Percentiles rank a stretch among this genome's conserved stretches.
Conservation (phyloP, 1,140 invertebrate genomes). For the Apis mellifera region DNA sequence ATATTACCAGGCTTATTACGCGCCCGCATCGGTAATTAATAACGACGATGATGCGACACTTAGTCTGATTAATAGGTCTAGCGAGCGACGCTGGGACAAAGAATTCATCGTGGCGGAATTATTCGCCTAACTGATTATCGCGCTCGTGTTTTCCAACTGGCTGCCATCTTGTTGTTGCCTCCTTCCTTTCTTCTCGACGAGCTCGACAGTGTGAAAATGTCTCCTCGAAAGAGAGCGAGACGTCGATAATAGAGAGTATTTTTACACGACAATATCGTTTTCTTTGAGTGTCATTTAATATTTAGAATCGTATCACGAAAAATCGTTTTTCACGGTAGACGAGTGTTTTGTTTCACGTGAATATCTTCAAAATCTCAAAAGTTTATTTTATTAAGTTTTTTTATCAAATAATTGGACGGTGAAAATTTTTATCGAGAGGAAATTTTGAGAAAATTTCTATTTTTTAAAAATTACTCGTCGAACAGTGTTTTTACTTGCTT, state of each 20-base stretch:
- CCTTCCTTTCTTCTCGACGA: background rate
- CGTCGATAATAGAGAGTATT: background rate
- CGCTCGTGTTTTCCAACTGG: background rate
- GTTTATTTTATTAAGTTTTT: too few relatives aligned
- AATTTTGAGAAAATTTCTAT: too few relatives aligned
- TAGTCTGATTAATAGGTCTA: constrained; percentile 15
- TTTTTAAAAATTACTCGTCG: too few relatives aligned
- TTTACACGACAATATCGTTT: too few relatives aligned
- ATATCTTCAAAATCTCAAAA: too few relatives aligned
- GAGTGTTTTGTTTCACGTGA: too few relatives aligned
- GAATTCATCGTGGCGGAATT: constrained; percentile 4
- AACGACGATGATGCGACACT: constrained; percentile 8
- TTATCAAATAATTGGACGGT: too few relatives aligned
- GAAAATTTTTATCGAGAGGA: too few relatives aligned
- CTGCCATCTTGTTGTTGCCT: background rate
- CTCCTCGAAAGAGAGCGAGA: background rate
- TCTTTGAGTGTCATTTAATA: too few relatives aligned
- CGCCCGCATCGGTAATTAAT: constrained; percentile 36
- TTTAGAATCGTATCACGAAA: too few relatives aligned
- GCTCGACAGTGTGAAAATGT: background rate
- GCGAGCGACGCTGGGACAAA: constrained; percentile 1
- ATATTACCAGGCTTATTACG: constrained; percentile 26
- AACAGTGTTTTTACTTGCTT: too few relatives aligned
- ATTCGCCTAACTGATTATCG: background rate
- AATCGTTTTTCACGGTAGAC: too few relatives aligned